Base-by-base conservation (phyloP, 2,888 invertebrate species). In the Leistus spinibarbis region DNA sequence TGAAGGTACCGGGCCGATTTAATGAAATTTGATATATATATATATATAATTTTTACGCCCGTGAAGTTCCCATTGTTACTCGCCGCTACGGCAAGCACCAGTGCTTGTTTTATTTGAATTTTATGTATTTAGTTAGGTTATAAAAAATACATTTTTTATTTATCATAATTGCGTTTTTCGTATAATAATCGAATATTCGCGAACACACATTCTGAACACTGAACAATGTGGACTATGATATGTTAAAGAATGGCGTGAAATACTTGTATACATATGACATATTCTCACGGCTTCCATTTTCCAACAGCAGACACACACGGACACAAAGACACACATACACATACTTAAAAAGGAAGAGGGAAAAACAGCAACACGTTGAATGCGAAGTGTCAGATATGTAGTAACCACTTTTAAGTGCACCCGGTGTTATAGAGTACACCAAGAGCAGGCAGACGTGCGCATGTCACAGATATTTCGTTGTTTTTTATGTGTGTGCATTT, bases 221-320 rank as follows among this genome's bases (percentile, higher is more conserved):
- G 23, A 68, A 69, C 69, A 57, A 69, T 23, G n/a, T 27, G 27
- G 40, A 60, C 69, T 40, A n/a, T 60, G 57, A 60, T 71, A 53
- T 64, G 71, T 71, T 71, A 54, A 63, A 13, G 40, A 40, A 40
- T 7, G 40, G 22, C 24, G 64, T 24, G 64, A 70, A 70, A 69
- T 63, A 70, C 70, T 63, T 53, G 40, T n/a, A 23, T 69, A 24
- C 71, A 71, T 54, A 62, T 71, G 71, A 71, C 64, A 53, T 7
- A 16, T 71, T 71, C 71, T 56, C 71, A 71, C 72, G 66, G 72
- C 56, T 72, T 72, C 72, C 72, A 72, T 72, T 72, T 72, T 66
- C 72, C 24, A 64, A 66, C 71, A 70, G 7, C 24, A 24, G 3
- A 24, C 40, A 40, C 60, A 22, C 19, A 60, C 16, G 19, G 19